phyloP scores from a whole-genome alignment of 2,888 invertebrate genomes.

The Melanostoma scalare region DNA sequence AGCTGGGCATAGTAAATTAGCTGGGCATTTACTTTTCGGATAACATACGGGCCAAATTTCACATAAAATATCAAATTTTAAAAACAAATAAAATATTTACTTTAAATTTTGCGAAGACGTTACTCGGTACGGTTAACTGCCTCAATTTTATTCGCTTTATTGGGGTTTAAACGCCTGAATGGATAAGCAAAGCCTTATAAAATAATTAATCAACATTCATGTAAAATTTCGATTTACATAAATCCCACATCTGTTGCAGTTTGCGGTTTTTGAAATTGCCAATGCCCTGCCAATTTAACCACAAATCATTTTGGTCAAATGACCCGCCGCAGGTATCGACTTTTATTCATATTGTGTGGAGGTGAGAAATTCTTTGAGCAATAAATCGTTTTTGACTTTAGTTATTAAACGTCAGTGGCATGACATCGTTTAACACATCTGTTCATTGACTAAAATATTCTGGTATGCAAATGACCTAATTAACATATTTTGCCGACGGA shows the following conservation, averaged over 20 bases:
- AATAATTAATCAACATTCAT: neutral
- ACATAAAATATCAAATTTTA: too few species aligned
- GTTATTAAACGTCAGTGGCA: constrained; percentile 7
- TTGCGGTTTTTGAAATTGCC: constrained; percentile 6
- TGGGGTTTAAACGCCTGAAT: neutral
- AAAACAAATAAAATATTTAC: too few species aligned
- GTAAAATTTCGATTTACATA: neutral
- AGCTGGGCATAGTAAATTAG: too few species aligned
- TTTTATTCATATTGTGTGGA: neutral
- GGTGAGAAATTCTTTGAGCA: neutral
- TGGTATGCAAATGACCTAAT: constrained; percentile 5
- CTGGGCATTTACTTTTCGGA: too few species aligned
- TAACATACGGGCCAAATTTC: too few species aligned
- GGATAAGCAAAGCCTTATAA: neutral
- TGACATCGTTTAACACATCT: constrained; percentile 6
- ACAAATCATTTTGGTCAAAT: constrained; percentile 19
- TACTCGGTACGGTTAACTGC: neutral
- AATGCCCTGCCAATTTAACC: neutral
- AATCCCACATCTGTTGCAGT: constrained; percentile 13
- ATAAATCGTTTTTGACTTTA: neutral
- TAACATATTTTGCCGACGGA: constrained; percentile 14
- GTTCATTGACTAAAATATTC: constrained; percentile 8
- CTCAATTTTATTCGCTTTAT: neutral
- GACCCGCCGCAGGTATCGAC: neutral
- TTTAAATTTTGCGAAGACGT: too few species aligned